phyloP scores from a whole-genome alignment of 1,140 invertebrate genomes.

The Caenorhabditis latens region DNA sequence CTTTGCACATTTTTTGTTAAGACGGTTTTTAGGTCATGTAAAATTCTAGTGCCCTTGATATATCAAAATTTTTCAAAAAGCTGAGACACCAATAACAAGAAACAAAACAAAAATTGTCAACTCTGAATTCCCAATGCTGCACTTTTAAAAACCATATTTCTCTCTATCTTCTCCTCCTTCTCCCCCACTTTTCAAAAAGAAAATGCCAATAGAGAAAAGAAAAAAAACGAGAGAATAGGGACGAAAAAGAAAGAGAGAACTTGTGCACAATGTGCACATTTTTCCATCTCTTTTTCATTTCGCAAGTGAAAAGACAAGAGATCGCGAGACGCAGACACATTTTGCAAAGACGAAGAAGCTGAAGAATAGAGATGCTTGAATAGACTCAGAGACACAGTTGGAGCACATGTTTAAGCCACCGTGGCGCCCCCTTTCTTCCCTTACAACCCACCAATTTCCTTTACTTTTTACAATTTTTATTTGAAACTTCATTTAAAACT shows the following conservation, averaged over 20 bases:
- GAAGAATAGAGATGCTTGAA: background rate
- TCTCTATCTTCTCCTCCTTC: background rate
- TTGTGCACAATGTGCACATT: conserved; percentile 11
- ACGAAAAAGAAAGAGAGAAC: too few relatives aligned
- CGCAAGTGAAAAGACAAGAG: background rate
- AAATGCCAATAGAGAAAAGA: conserved; percentile 8
- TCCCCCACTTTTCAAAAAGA: background rate
- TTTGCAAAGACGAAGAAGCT: background rate
- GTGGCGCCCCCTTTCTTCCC: background rate
- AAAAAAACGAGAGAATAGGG: background rate
- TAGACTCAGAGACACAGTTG: background rate
- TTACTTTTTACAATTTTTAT: conserved; percentile 26
- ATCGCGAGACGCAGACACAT: background rate
- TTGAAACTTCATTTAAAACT: background rate
- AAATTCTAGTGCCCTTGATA: background rate
- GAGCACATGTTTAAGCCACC: conserved; percentile 41
- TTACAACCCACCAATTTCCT: background rate
- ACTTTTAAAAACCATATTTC: conserved; percentile 11
- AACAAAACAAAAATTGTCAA: background rate
- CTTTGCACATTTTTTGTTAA: too few relatives aligned
- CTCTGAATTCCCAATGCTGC: background rate
- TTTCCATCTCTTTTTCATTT: background rate
- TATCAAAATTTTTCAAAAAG: too few relatives aligned
- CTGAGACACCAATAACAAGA: too few relatives aligned
- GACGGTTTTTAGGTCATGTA: too few relatives aligned